These are phyloP conservation scores for Steromphala cineraria DNA, from an alignment of 2,888 invertebrate genomes.

Conservation along the genomic window DNA sequence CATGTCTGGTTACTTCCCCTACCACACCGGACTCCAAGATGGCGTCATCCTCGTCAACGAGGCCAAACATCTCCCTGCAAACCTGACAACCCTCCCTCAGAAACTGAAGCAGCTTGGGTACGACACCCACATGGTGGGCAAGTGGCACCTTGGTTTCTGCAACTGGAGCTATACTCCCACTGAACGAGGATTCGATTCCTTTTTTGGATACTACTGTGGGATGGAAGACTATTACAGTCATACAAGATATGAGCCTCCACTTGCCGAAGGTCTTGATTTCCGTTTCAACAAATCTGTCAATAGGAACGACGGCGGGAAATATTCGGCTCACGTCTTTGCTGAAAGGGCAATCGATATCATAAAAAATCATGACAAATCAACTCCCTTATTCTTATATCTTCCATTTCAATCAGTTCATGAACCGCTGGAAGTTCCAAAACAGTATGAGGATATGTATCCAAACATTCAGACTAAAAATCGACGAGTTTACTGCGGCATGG, in stretches of 20 bases:
- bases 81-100: constrained; percentile 54
- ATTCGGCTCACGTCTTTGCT: constrained; percentile 35
- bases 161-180: constrained; percentile 73
- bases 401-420: constrained; percentile 66
- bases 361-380: constrained; percentile 45
- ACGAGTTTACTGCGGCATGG: constrained; percentile 76
- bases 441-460: constrained; percentile 42
- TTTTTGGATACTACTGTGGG: constrained; percentile 75
- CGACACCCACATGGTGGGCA: constrained; percentile 65
- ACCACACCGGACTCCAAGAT: not conserved
- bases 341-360: constrained; percentile 54
- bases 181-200: constrained; percentile 75
- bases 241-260: not conserved
- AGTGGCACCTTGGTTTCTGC: constrained; percentile 77
- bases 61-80: constrained; percentile 41
- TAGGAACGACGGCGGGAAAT: not conserved
- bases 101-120: constrained; percentile 53
- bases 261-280: not conserved
- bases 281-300: not conserved
- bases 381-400: constrained; percentile 64
- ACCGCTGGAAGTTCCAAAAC: constrained; percentile 56
- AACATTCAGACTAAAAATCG: constrained; percentile 44
- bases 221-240: constrained; percentile 67
- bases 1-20: constrained; percentile 26
- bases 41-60: not conserved